Evolutionary conservation across 2,113 vertebrate species (phyloP), one percentile per base, ranked within the genome.

Genomic region (Hystrix cristata): DNA sequence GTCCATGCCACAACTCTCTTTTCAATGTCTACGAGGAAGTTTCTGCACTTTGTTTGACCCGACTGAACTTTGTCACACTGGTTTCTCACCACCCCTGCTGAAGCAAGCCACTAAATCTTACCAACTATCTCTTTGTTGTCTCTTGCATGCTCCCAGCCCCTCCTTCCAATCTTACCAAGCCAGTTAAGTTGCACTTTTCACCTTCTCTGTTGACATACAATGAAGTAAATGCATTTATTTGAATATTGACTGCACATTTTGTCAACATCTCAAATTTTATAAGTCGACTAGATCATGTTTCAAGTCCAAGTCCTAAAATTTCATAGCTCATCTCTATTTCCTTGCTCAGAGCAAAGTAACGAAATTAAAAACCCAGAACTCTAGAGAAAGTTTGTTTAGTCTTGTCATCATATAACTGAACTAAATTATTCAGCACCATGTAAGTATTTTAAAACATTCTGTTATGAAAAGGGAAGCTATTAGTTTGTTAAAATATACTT

Each of bases 11-110:
- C 64, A 87, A 91, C 80, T 97, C n/a, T 95, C 97, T 96, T 90
- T 96, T 97, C 90, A 90, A 93, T 86, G 95, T 98, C 97, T 95
- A 96, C 62, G 91, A 98, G 97, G 98, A 98, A 96, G 97, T 98
- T 97, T 97, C 97, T 99, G 99, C 99, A 99, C 99, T 99, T 98
- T 99, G 89, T 95, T 96, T 99, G 99, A 99, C 99, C 99, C 97
- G 97, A 93, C 97, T 99, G 99, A 99, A 99, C 99, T 98, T 97
- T 96, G 98, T 98, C 98, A 98, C 98, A 98, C 98, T 98, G 99
- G 95, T 98, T 99, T 97, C 98, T 98, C 98, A 98, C 98, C 98
- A 98, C 98, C 98, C 98, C 98, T 98, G 97, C 95, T 98, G 99
- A 98, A 99, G 97, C 99, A 98, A 99, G 97, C 96, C 98, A 98